Evolutionary conservation across 2,113 vertebrate species (phyloP).

Genomic region (Neopipo cinnamomea): DNA sequence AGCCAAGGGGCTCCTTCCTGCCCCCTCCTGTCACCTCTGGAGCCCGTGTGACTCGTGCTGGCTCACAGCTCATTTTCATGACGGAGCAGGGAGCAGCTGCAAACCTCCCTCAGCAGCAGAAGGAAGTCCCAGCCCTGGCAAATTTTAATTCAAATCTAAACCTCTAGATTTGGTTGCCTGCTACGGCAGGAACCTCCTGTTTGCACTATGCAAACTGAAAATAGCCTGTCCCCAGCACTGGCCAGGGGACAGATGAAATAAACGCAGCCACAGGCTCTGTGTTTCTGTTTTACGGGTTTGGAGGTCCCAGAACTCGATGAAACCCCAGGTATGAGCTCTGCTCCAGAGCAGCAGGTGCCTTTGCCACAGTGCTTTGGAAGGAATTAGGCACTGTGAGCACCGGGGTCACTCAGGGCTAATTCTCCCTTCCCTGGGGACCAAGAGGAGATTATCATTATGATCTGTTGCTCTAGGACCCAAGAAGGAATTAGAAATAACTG

Average conservation of each 20-base stretch:
- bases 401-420: neutral
- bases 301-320: neutral
- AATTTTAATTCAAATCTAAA: conserved; percentile 86
- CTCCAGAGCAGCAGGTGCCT: neutral
- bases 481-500: neutral
- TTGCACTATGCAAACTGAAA: conserved; percentile 77
- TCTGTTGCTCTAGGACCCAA: neutral
- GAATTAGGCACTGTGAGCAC: neutral
- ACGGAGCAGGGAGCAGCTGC: conserved; percentile 68
- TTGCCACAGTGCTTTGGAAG: neutral
- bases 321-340: neutral
- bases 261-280: accelerated
- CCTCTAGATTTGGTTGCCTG: conserved; percentile 82
- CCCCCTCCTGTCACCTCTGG: conserved; percentile 22
- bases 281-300: neutral
- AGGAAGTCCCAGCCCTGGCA: conserved; percentile 77
- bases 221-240: neutral
- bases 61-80: conserved; percentile 75
- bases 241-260: neutral
- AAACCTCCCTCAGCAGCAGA: conserved; percentile 37
- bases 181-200: conserved; percentile 74
- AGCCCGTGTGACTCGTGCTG: conserved; percentile 3
- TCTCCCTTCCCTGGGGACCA: neutral
- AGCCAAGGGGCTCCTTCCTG: neutral
- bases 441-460: neutral